These are phyloP conservation scores for Hapalemur alaotrensis DNA, from an alignment of 2,797 vertebrate species.

Conservation along the genomic window DNA sequence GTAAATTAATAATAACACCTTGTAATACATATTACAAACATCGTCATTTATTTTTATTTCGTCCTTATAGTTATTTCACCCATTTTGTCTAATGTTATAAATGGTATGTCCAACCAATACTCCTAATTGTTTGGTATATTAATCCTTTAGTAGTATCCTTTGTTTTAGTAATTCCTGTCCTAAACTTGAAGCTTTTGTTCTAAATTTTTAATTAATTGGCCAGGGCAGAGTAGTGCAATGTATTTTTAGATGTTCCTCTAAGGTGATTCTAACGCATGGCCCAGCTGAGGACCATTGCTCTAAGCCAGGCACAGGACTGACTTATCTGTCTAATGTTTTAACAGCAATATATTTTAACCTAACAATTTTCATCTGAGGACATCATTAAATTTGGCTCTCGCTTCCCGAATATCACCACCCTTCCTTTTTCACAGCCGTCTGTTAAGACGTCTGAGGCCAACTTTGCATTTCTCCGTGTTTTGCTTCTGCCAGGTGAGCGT, in stretches of 20 bases:
- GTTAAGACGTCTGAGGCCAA: neutral
- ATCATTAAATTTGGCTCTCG: neutral
- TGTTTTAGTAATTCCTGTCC: neutral
- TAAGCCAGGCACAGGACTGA: too few relatives aligned
- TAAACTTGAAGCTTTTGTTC: neutral
- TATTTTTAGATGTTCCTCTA: neutral
- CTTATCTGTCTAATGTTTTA: neutral
- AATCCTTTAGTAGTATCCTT: neutral
- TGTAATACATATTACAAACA: neutral
- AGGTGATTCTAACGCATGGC: neutral
- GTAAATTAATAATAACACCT: neutral
- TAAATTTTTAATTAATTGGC: neutral
- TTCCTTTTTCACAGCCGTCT: neutral
- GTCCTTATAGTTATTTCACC: neutral
- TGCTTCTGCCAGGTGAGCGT: neutral
- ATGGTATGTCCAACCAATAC: neutral
- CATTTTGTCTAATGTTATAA: neutral
- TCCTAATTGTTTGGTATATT: neutral
- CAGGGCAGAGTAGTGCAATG: too few relatives aligned
- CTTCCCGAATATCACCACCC: rapidly evolving
- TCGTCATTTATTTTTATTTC: neutral
- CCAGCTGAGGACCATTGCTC: neutral
- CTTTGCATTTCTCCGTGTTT: neutral
- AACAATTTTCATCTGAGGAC: neutral
- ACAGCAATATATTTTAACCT: neutral